Percentiles rank a stretch among this genome's conserved stretches.
phyloP scores from a whole-genome alignment of 2,888 invertebrate genomes.

The Mesochorus sp. region DNA sequence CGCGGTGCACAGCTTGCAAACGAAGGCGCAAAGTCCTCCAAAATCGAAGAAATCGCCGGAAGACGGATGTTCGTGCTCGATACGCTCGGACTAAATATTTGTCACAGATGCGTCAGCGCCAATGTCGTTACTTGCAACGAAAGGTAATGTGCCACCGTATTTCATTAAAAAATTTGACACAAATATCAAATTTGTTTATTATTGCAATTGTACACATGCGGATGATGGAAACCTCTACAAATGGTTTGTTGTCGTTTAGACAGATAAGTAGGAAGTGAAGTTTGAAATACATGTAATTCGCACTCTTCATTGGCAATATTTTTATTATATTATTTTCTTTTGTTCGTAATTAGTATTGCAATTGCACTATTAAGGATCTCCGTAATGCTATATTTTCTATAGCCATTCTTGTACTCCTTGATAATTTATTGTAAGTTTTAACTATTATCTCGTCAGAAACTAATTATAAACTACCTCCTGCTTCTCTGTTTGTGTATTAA shows the following conservation, averaged over 20 bases:
- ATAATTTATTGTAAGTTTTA: no score
- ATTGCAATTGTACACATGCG: constrained; percentile 3
- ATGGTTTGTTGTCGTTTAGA: constrained; percentile 18
- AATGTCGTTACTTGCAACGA: constrained; percentile 19
- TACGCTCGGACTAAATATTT: constrained; percentile 8
- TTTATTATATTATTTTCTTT: constrained; percentile 13
- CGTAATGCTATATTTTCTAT: constrained; percentile 17
- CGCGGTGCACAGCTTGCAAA: constrained; percentile 31
- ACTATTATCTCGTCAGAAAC: no score
- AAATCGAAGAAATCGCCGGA: constrained; percentile 22
- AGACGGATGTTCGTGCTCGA: constrained; percentile 1
- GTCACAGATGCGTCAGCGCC: constrained; percentile 13
- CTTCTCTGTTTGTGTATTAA: no score
- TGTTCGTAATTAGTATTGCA: constrained; percentile 5
- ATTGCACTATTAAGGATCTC: constrained; percentile 9
- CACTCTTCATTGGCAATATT: no score
- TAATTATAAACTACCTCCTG: no score
- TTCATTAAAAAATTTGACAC: constrained; percentile 27
- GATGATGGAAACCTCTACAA: constrained; percentile 23
- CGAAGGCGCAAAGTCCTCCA: constrained; percentile 16
- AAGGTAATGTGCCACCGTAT: constrained; percentile 31
- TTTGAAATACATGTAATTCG: constrained; percentile 15
- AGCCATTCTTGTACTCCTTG: constrained; percentile 19
- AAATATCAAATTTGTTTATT: neutral
- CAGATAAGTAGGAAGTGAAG: constrained; percentile 17